Percentiles rank a stretch among this genome's conserved stretches.
Evolutionary conservation across 2,113 vertebrate species (phyloP).

Genomic region (Xerus inauris): DNA sequence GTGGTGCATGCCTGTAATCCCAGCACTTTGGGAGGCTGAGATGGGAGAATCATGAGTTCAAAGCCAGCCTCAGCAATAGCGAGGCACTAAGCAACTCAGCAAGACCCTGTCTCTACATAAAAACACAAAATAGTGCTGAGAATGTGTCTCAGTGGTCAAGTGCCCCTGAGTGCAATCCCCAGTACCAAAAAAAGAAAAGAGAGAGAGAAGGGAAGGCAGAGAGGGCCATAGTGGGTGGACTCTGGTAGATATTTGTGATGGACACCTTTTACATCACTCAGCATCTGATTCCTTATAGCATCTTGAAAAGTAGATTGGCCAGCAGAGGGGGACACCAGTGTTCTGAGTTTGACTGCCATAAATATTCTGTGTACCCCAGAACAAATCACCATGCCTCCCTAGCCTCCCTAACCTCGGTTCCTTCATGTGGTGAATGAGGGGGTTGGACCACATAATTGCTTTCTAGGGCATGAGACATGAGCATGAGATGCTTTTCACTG

Average conservation of each 20-base stretch:
- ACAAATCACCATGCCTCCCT: not conserved
- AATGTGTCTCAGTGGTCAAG: too few relatives aligned
- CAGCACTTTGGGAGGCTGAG: too few relatives aligned
- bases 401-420: not conserved
- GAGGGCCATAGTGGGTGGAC: not conserved
- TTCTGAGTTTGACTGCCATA: not conserved
- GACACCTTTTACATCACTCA: not conserved
- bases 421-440: not conserved
- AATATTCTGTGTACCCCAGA: not conserved
- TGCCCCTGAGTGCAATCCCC: too few relatives aligned
- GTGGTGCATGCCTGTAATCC: too few relatives aligned
- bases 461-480: not conserved
- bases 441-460: not conserved
- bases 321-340: not conserved
- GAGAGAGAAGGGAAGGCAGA: not conserved
- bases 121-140: too few relatives aligned
- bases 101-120: too few relatives aligned
- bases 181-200: too few relatives aligned
- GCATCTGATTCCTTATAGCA: not conserved
- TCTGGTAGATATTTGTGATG: not conserved
- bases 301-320: not conserved
- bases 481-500: not conserved
- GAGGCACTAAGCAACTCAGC: too few relatives aligned
- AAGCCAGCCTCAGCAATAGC: too few relatives aligned
- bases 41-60: too few relatives aligned